A percentile compares a stretch with the other conserved stretches of the same genome.
These are phyloP conservation scores for Enteromius fasciolatus DNA, from an alignment of 2,797 vertebrate species.

Conservation along the genomic window DNA sequence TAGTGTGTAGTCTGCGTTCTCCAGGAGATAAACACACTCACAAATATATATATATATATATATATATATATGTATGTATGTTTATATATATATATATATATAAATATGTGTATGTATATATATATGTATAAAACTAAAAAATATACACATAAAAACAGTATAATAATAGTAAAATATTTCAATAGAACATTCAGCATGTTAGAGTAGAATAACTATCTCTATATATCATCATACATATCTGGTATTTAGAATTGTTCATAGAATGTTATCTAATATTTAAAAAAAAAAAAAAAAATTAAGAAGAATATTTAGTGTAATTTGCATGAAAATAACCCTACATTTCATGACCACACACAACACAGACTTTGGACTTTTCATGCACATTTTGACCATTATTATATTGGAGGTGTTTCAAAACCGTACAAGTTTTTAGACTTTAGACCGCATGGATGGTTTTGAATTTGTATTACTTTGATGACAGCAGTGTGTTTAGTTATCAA, in stretches of 20 bases:
- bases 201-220: neutral
- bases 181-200: neutral
- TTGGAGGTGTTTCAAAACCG: neutral
- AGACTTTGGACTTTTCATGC: neutral
- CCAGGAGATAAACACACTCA: neutral
- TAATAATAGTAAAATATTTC: no score
- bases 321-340: neutral
- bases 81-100: no score
- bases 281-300: neutral
- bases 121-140: neutral
- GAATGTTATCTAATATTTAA: neutral
- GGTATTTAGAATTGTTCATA: neutral
- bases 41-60: neutral
- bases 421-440: neutral
- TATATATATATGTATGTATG: no score
- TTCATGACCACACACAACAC: neutral
- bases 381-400: neutral
- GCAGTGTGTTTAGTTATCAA: neutral
- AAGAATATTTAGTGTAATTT: neutral
- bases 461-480: conserved; percentile 3
- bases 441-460: neutral
- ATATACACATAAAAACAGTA: no score
- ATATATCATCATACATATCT: no score
- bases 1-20: conserved; percentile 17
- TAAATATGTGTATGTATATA: neutral